Base-by-base conservation (phyloP, 2,888 invertebrate genomes). In the Atrina japonica region DNA sequence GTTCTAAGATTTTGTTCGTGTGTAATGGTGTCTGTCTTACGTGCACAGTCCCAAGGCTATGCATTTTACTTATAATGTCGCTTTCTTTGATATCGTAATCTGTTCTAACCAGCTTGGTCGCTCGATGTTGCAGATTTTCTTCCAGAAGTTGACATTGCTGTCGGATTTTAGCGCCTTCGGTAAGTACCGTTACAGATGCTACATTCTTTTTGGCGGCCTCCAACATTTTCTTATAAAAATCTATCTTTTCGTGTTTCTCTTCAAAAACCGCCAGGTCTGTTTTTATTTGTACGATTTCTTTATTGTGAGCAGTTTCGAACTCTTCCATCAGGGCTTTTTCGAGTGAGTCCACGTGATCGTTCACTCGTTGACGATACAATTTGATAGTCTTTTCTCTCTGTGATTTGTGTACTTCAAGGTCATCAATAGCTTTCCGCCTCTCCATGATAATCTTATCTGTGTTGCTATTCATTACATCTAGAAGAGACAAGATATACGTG, bases 381-480 rank as follows among this genome's bases (percentile, higher is more conserved):
- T 55, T 40, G 16, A 68, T 47, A 14, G 41, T 5, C 14, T 68
- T 59, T 40, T 61, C 53, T 18, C 55, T 53, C 14, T 68, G 47
- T 23, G 35, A 30, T 27, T 61, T 61, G 7, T 68, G 68, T 9
- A 16, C 27, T 11, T 53, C 55, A 6, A 68, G 55, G 25, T 59
- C 61, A 11, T 45, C 59, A 0, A 68, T 30, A 18, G 61, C 55
- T 18, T 53, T 52, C 40, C 47, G 30, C 11, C 68, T 71, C 11
- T 78, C 78, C 35, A 73, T 70, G 1, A 81, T 53, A 2, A 78
- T 49, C 25, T 70, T 55, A 16, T 69, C 45, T 0, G 71, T 40
- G 49, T 81, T 73, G 21, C 43, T 58, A 9, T 59, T 30, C 29
- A 68, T 68, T 11, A 45, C 61, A 35, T 56, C 68, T 25, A 68